These are phyloP conservation scores for Glaucopsyche alexis DNA, from an alignment of 2,888 invertebrate species.

Conservation along the genomic window DNA sequence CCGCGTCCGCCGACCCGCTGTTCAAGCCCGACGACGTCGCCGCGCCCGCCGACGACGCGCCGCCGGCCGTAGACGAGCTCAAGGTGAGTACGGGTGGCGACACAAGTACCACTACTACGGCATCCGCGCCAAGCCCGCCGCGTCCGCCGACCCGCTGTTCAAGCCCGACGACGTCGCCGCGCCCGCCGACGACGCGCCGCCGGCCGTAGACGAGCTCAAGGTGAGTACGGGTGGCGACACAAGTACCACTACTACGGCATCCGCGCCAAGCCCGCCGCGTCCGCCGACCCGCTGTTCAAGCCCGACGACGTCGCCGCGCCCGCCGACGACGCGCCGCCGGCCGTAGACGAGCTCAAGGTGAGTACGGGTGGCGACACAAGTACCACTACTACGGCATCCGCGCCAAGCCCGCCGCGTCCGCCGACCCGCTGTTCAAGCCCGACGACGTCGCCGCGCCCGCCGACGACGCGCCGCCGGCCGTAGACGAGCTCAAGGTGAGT, in stretches of 20 bases:
- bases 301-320: conserved; percentile 32
- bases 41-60: not conserved
- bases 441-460: conserved; percentile 31
- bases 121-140: conserved; percentile 91
- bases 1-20: conserved; percentile 40
- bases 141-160: conserved; percentile 40
- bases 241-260: conserved; percentile 99
- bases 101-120: conserved; percentile 99
- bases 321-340: not conserved
- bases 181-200: not conserved
- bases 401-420: conserved; percentile 83
- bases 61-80: not conserved
- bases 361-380: conserved; percentile 71
- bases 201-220: not conserved
- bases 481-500: not conserved
- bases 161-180: conserved; percentile 34
- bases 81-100: not conserved
- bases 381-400: conserved; percentile 99
- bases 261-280: conserved; percentile 86
- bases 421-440: conserved; percentile 38
- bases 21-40: conserved; percentile 35
- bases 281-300: conserved; percentile 39
- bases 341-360: not conserved
- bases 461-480: not conserved
- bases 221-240: not conserved